These are phyloP conservation scores for Cremastobaeus sp. DNA, from an alignment of 2,888 invertebrate genomes.

Conservation along the genomic window DNA sequence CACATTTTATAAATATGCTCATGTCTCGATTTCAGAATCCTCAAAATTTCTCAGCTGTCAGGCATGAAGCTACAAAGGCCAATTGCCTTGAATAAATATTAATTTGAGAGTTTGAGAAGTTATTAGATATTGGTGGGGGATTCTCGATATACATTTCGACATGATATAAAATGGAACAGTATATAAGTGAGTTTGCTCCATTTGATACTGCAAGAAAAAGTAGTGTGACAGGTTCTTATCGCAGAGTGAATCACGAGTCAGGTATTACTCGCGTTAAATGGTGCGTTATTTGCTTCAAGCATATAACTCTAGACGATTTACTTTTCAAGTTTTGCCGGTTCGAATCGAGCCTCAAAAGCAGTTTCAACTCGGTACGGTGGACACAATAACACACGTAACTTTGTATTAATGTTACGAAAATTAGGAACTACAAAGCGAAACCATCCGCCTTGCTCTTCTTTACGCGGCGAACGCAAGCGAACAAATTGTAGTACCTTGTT, in stretches of 20 bases:
- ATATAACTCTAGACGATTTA: constrained; percentile 67
- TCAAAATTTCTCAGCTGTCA: no score
- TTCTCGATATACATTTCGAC: constrained; percentile 14
- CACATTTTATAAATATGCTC: no score
- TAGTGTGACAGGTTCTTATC: constrained; percentile 53
- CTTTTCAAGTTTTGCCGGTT: constrained; percentile 63
- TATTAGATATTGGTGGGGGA: no score
- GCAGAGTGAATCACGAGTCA: constrained; percentile 47
- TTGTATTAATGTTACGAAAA: constrained; percentile 44
- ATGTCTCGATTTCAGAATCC: no score
- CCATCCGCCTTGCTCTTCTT: constrained; percentile 1
- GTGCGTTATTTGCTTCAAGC: constrained; percentile 62
- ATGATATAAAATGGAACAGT: constrained; percentile 4
- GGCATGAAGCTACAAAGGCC: no score
- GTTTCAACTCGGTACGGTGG: constrained; percentile 41
- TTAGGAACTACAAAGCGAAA: constrained; percentile 41
- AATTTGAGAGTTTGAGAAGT: constrained; percentile 3
- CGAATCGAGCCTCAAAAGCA: constrained; percentile 45
- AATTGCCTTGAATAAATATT: background rate
- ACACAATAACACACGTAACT: constrained; percentile 57
- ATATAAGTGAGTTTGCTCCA: constrained; percentile 24
- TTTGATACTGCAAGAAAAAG: constrained; percentile 51
- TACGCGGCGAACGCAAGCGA: constrained; percentile 18
- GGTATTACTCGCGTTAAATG: constrained; percentile 65
- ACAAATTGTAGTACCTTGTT: constrained; percentile 23